Base-by-base conservation (phyloP, 1,140 invertebrate genomes). In the Diuraphis noxia region DNA sequence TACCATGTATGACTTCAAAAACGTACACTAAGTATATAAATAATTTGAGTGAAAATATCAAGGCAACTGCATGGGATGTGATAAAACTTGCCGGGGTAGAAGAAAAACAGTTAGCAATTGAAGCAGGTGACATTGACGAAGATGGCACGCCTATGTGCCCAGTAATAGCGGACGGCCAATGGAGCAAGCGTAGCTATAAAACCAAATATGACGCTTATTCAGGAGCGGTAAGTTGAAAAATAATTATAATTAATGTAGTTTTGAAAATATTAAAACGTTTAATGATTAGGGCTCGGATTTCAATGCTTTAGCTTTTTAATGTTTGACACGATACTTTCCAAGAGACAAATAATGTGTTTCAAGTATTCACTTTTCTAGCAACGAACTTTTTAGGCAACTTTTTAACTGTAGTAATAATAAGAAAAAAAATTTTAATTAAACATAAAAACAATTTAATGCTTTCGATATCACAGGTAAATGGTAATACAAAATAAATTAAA, bases 131-230 rank as follows among this genome's bases (percentile, higher is more conserved):
- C 34, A 23, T 40, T 36, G 79, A 40, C 34, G 79, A 38, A 36
- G 79, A 81, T 81, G 79, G 79, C 36, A 82, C 36, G 34, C 79
- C 79, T 7, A 82, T 82, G 79, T 82, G 63, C 34, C 63, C 63
- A 72, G 63, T 72, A 34, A 72, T 52, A 52, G 49, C 49, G 6
- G 49, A 52, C 5, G 49, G 49, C 49, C 49, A 52, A 52, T 52
- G 49, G 34, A 77, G 21, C 49, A 52, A 23, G 49, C 49, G 49
- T 52, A 52, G 49, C 49, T 52, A 25, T 52, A 52, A 52, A 77
- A 77, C 72, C 72, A 77, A 77, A 77, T 77, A 34, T 77, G 72
- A 77, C 30, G 13, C 72, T 34, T 77, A 77, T 77, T 77, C 72
- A 13, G 72, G 72, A 36, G 72, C 72, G 17, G 72, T 77, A 77